Evolutionary conservation across 2,797 vertebrate genomes (phyloP), one percentile per base, ranked within the genome.

Genomic region (Pangasius sanitwongsei): DNA sequence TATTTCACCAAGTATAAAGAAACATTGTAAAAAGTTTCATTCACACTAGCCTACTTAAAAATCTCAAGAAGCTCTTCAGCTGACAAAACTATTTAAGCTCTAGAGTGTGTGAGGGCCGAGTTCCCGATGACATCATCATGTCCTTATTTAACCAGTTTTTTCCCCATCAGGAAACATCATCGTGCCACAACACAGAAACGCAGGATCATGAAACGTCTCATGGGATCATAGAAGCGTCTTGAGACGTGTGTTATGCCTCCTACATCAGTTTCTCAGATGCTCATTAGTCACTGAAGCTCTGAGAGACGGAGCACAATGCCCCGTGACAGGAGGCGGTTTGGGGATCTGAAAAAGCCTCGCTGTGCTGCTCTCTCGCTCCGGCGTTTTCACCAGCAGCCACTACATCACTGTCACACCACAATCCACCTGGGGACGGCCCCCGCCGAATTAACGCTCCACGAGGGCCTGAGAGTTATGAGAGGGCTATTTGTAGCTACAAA

Each of bases 321-420:
- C 28, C 72, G 67, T 89, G 89, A 91, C 86, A 86, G 83, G 87
- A 83, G 44, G 83, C 41, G 85, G 89, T 69, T 86, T 77, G 53
- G 59, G 75, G 53, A 70, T 65, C 18, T 63, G 41, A 65, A 50
- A 82, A 74, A 55, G 74, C 16, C 59, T 90, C 59, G 20, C 61
- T 53, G 74, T 80, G 41, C 69, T 44, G 89, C 92, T 92, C 86
- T 48, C 1, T 94, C 95, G 94, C 91, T 93, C 93, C 96, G 96
- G 95, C 95, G 95, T 95, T 94, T 95, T 95, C 82, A 44, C 94
- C 94, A 94, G 94, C 89, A 94, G 95, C 95, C 96, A 96, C 97
- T 97, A 96, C 96, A 97, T 97, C 96, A 97, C 95, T 97, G 97
- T 97, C 97, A 96, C 93, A 92, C 83, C 93, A 86, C 90, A 94